Percentiles rank a stretch among this genome's conserved stretches.
These are phyloP conservation scores for Oryzias woworae DNA, from an alignment of 2,113 vertebrate genomes.

Conservation along the genomic window DNA sequence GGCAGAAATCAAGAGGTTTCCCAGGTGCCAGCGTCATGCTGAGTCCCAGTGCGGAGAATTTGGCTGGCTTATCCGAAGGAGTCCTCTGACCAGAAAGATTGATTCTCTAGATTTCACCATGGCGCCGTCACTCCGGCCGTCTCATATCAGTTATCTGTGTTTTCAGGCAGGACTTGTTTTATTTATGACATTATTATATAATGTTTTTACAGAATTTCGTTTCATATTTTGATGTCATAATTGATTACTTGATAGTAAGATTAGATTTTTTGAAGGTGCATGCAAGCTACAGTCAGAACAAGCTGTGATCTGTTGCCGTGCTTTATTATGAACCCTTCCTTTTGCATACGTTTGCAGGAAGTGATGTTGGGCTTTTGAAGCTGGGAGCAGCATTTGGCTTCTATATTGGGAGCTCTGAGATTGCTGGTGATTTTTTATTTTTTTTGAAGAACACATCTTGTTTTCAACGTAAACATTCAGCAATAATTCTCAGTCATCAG, in stretches of 20 bases:
- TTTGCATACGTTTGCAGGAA: constrained; percentile 50
- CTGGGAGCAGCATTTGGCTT: constrained; percentile 32
- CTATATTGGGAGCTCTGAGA: constrained; percentile 50
- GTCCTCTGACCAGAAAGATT: constrained; percentile 53
- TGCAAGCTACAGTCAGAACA: constrained; percentile 33
- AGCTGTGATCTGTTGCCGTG: constrained; percentile 50
- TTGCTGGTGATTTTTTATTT: constrained; percentile 27
- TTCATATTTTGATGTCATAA: constrained; percentile 29
- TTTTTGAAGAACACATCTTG: constrained; percentile 46
- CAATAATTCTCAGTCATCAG: constrained; percentile 15
- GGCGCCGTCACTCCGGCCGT: constrained; percentile 37
- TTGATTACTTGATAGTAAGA: constrained; percentile 34
- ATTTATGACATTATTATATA: too few relatives aligned
- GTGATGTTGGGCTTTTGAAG: constrained; percentile 33
- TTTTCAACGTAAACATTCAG: constrained; percentile 46
- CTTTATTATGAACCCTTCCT: constrained; percentile 65
- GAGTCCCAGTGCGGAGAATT: constrained; percentile 49
- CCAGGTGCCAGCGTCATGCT: constrained; percentile 35
- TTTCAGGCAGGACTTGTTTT: constrained; percentile 17
- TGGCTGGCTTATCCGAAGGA: constrained; percentile 56
- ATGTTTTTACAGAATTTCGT: not conserved
- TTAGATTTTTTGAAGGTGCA: constrained; percentile 15
- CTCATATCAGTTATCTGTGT: constrained; percentile 19
- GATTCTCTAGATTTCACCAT: constrained; percentile 53
- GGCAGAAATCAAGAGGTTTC: constrained; percentile 53